phyloP scores from a whole-genome alignment of 2,113 vertebrate genomes.

The mouse (Mus musculus) region DNA sequence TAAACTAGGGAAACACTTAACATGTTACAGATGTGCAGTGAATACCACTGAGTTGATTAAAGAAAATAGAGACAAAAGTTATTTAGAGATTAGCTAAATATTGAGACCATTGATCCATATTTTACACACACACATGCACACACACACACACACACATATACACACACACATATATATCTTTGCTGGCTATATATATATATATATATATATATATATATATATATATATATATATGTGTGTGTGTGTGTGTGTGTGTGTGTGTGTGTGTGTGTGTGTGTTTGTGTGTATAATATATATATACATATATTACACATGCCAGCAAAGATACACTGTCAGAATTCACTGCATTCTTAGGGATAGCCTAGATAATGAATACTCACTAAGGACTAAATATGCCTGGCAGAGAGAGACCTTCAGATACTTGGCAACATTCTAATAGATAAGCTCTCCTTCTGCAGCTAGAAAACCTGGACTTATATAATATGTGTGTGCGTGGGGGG shows the following conservation, averaged over 20 bases:
- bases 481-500: neutral
- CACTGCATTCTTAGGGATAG: neutral
- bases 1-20: slow-evolving; percentile 29
- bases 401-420: neutral
- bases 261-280: too few relatives aligned
- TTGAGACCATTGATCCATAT: neutral
- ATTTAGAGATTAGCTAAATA: neutral
- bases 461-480: neutral
- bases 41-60: slow-evolving; percentile 25
- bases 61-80: neutral
- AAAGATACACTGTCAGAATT: neutral
- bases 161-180: too few relatives aligned
- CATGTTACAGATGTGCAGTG: neutral
- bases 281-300: too few relatives aligned
- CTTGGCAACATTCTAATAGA: neutral
- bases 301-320: neutral
- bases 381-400: neutral
- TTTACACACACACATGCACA: neutral
- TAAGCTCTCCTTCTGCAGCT: neutral
- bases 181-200: too few relatives aligned
- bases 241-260: too few relatives aligned
- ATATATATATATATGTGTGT: too few relatives aligned
- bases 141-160: neutral
- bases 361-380: neutral
- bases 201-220: too few relatives aligned